Evolutionary conservation across 2,888 invertebrate genomes (phyloP).

Genomic region (Conistra vaccinii): DNA sequence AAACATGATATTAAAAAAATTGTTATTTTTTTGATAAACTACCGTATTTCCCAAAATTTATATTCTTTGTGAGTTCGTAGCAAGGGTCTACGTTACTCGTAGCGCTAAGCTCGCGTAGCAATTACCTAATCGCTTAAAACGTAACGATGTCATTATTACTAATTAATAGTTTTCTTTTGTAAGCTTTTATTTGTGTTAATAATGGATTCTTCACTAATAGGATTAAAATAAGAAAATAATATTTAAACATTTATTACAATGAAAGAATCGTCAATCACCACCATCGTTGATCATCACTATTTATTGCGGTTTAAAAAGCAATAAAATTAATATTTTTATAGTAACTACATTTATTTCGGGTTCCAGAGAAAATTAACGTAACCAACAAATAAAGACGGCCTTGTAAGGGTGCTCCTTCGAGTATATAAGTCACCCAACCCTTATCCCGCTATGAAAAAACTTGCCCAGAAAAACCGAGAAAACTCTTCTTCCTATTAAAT

Average conservation of each 20-base stretch:
- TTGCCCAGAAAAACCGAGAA: not conserved
- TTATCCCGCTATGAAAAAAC: not conserved
- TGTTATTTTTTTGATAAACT: not conserved
- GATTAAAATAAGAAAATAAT: not conserved
- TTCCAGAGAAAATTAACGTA: not conserved
- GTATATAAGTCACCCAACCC: not conserved
- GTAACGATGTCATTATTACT: conserved; percentile 15
- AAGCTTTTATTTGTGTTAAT: not conserved
- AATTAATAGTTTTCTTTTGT: conserved; percentile 21
- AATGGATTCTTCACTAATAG: not conserved
- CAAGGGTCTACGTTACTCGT: conserved; percentile 34
- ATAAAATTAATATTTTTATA: not conserved
- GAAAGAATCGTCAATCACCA: not conserved
- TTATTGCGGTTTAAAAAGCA: not conserved
- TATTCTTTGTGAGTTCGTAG: conserved; percentile 6
- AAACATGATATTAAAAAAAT: no score
- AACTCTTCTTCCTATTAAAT: not conserved
- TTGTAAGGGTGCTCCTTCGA: not conserved
- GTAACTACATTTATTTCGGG: not conserved
- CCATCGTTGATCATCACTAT: not conserved
- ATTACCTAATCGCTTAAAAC: conserved; percentile 25
- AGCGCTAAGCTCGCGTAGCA: conserved; percentile 55
- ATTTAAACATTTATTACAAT: not conserved
- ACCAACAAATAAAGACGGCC: not conserved
- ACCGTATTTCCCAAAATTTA: not conserved